Percentiles rank a stretch among this genome's conserved stretches.
Evolutionary conservation across 2,797 vertebrate genomes (phyloP).

Genomic region (Emydoidea blandingii): DNA sequence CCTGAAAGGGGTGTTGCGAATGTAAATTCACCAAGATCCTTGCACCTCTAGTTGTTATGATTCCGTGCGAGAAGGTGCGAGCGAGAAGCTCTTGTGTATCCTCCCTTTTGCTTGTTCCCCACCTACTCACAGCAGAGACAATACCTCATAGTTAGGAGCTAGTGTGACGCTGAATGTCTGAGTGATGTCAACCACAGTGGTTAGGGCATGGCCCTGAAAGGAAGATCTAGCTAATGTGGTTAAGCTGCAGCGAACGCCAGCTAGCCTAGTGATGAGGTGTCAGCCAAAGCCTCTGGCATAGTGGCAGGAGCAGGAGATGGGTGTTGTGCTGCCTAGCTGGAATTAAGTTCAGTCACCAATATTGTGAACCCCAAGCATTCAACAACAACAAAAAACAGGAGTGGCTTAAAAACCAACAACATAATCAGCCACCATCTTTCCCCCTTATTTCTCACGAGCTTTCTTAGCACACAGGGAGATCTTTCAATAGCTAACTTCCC

Average conservation of each 20-base stretch:
- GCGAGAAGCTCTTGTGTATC: slow-evolving; percentile 26
- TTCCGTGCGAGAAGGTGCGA: background rate
- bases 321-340: background rate
- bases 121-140: background rate
- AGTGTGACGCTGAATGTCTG: background rate
- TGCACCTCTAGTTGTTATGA: background rate
- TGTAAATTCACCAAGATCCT: background rate
- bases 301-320: background rate
- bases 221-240: background rate
- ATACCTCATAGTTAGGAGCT: background rate
- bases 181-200: background rate
- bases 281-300: background rate
- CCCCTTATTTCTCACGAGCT: background rate
- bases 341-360: background rate
- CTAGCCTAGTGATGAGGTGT: background rate
- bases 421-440: background rate
- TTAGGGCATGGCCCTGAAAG: background rate
- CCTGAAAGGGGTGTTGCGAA: background rate
- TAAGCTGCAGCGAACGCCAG: background rate
- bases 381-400: background rate
- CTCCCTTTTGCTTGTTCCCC: slow-evolving; percentile 34
- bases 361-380: background rate
- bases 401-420: background rate
- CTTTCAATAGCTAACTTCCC: background rate
- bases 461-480: background rate